Evolutionary conservation across 2,113 vertebrate genomes (phyloP), one percentile per base, ranked within the genome.

Genomic region (Tympanuchus pallidicinctus): DNA sequence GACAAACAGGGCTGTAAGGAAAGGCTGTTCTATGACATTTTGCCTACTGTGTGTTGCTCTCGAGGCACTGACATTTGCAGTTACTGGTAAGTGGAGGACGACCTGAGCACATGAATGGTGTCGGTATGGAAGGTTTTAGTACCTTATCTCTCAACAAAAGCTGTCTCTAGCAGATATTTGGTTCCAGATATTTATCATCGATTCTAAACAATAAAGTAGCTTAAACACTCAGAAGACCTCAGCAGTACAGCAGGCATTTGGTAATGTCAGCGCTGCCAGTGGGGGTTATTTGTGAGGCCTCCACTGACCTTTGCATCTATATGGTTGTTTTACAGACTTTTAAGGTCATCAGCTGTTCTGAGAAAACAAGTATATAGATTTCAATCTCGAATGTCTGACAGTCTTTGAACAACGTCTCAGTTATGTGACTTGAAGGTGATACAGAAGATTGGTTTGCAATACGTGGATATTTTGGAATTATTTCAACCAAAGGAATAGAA

Each of bases 221-320:
- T 88, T 70, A 56, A 82, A 70, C 65, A 20, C 61, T 94, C 91
- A 88, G 85, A 8, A 90, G 87, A 86, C 34, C 71, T 75, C 28
- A 19, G 75, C 89, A 86, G 72, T 16, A 6, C 71, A 92, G 94
- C 71, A 92, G 94, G 82, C 85, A 79, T 4, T 82, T 4, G 11
- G 89, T 89, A 65, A 89, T 93, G 96, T 78, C 95, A 96, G 88
- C 42, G 6, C 85, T 28, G 87, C 61, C 80, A 90, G 86, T 40
- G 73, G 91, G 71, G 93, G 77, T 16, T 77, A 83, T 82, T 92
- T 94, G 6, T 5, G 84, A 90, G 96, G 88, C 89, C 92, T 94
- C 86, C 69, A 28, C 87, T 97, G 96, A 95, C 96, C 97, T 97
- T 97, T 97, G 85, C 94, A 12, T 78, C 65, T 73, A 63, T 72